These are phyloP conservation scores for Pimephales promelas DNA, from an alignment of 2,113 vertebrate species.

Conservation along the genomic window DNA sequence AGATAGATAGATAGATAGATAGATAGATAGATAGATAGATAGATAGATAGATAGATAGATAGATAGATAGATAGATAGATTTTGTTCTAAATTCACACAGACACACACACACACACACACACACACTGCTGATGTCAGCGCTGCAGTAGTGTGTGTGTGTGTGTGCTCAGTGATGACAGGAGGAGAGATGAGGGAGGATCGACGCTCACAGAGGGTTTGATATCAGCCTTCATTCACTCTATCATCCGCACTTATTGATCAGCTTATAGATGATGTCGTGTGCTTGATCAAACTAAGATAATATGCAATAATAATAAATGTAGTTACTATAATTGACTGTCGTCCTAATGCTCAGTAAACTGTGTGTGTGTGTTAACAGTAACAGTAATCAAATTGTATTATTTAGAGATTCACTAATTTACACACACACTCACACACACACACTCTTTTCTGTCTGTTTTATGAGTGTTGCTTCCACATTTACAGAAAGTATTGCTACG, in stretches of 20 bases:
- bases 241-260: no score
- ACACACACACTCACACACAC: no score
- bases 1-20: no score
- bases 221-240: background rate
- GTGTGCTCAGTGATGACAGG: background rate
- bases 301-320: background rate
- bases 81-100: background rate
- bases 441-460: background rate
- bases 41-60: no score
- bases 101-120: background rate
- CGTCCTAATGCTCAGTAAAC: background rate
- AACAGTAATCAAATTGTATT: no score
- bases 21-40: no score
- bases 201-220: background rate
- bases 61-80: no score
- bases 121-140: conserved; percentile 1
- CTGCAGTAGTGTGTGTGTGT: background rate
- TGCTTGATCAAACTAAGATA: background rate
- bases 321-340: no score
- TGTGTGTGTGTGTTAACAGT: background rate
- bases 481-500: background rate
- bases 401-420: no score
- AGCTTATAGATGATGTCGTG: background rate
- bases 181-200: background rate
- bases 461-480: background rate